Percentiles rank a stretch among this genome's conserved stretches.
phyloP scores from a whole-genome alignment of 1,140 invertebrate species.

The Cydia pomonella region DNA sequence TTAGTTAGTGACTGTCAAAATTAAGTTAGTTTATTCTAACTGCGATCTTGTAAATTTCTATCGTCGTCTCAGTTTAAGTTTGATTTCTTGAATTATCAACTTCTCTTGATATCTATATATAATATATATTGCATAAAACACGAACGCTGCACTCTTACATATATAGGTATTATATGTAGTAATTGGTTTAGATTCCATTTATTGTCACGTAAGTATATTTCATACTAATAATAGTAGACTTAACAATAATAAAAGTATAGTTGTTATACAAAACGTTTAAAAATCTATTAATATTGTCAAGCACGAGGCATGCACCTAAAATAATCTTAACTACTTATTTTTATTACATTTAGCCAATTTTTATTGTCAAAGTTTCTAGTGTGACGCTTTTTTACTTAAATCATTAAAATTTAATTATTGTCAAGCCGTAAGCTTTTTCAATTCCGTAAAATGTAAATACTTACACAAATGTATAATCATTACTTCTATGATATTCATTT shows the following conservation, averaged over 20 bases:
- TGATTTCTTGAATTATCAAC: not conserved
- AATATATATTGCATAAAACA: constrained; percentile 10
- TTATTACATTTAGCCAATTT: constrained; percentile 33
- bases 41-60: not conserved
- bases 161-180: not conserved
- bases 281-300: constrained; percentile 36
- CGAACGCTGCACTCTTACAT: not conserved
- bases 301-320: constrained; percentile 31
- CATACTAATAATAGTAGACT: constrained; percentile 27
- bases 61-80: not conserved
- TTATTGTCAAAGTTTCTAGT: constrained; percentile 49
- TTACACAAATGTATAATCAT: constrained; percentile 24
- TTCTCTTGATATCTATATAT: not conserved
- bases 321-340: constrained; percentile 36
- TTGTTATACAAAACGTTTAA: constrained; percentile 25
- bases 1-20: not conserved
- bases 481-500: constrained; percentile 15
- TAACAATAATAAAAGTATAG: constrained; percentile 31
- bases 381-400: constrained; percentile 39
- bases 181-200: constrained; percentile 4
- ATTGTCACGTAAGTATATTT: constrained; percentile 14
- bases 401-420: constrained; percentile 20
- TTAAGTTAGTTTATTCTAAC: not conserved
- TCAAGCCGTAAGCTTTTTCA: constrained; percentile 16
- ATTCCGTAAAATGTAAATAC: constrained; percentile 32